Evolutionary conservation across 1,140 invertebrate genomes (phyloP).

Genomic region (Diabrotica undecimpunctata): DNA sequence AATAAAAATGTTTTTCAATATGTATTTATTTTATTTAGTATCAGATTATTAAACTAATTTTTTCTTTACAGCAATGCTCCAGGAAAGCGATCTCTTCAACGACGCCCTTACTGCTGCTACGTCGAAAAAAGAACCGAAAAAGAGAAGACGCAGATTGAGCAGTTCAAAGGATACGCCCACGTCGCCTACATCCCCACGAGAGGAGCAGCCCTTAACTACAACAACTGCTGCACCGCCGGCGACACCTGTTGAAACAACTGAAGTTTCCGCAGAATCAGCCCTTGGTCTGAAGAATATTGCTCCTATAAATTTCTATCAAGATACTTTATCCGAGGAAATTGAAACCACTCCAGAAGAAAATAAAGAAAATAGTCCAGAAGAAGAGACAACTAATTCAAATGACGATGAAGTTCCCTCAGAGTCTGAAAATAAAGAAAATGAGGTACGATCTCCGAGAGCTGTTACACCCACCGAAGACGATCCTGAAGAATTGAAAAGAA

Average conservation of each 20-base stretch:
- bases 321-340: slow-evolving; percentile 69
- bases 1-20: too few species aligned
- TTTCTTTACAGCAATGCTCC: slow-evolving; percentile 68
- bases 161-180: slow-evolving; percentile 58
- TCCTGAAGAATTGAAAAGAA: slow-evolving; percentile 12
- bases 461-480: slow-evolving; percentile 31
- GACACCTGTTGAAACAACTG: slow-evolving; percentile 36
- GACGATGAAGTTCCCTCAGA: slow-evolving; percentile 31
- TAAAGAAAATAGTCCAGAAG: slow-evolving; percentile 34
- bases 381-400: slow-evolving; percentile 46
- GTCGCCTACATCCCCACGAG: slow-evolving; percentile 40
- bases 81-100: slow-evolving; percentile 90
- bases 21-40: too few species aligned
- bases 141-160: slow-evolving; percentile 68
- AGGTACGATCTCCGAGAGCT: slow-evolving; percentile 23
- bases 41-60: neutral
- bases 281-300: slow-evolving; percentile 50
- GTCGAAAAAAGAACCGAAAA: slow-evolving; percentile 71
- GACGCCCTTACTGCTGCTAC: slow-evolving; percentile 75
- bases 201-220: slow-evolving; percentile 45
- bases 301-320: slow-evolving; percentile 85
- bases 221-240: slow-evolving; percentile 46
- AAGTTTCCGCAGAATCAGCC: slow-evolving; percentile 42
- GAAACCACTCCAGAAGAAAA: slow-evolving; percentile 52
- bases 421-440: slow-evolving; percentile 17